Evolutionary conservation across 2,113 vertebrate species (phyloP).

Genomic region (Eretmochelys imbricata): DNA sequence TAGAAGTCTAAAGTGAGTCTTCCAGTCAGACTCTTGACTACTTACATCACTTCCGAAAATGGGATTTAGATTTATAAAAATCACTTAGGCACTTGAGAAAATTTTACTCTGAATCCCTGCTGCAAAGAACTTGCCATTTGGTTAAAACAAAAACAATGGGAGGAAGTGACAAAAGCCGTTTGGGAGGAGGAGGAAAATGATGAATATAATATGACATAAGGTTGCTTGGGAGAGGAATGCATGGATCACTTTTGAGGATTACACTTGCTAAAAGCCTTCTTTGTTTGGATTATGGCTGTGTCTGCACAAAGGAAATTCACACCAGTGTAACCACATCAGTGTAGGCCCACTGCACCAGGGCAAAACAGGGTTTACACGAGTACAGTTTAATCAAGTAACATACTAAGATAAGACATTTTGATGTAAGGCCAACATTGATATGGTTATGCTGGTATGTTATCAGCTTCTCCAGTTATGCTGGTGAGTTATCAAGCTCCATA

Average conservation of each 20-base stretch:
- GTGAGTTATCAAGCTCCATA: no score
- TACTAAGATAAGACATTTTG: background rate
- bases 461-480: background rate
- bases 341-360: background rate
- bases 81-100: background rate
- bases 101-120: accelerated
- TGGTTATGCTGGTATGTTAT: background rate
- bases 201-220: background rate
- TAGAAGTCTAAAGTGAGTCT: background rate
- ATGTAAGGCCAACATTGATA: background rate
- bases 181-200: background rate
- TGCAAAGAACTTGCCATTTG: background rate
- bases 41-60: slow-evolving; percentile 6
- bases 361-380: background rate
- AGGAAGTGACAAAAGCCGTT: background rate
- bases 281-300: background rate
- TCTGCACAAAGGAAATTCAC: background rate
- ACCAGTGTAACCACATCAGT: background rate
- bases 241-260: background rate
- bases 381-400: background rate
- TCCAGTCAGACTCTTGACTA: background rate
- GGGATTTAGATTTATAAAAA: background rate
- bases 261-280: background rate
- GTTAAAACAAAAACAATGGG: slow-evolving; percentile 8
- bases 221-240: background rate